Evolutionary conservation across 2,888 invertebrate genomes (phyloP).

Genomic region (Cheiracanthium punctorium): DNA sequence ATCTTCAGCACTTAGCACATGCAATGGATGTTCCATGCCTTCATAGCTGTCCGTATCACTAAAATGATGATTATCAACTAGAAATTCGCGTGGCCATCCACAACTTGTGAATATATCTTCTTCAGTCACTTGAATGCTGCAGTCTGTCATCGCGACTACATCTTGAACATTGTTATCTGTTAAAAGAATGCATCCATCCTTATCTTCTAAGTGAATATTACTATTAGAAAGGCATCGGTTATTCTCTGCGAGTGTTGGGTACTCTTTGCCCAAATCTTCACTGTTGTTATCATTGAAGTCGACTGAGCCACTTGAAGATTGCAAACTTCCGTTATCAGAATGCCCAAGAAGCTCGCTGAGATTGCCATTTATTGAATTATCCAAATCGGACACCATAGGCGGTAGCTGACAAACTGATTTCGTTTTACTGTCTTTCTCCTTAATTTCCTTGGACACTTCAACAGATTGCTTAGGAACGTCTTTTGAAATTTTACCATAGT

Average conservation of each 20-base stretch:
- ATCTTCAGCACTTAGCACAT: slow-evolving; percentile 65
- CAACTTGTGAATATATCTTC: slow-evolving; percentile 90
- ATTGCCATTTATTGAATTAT: slow-evolving; percentile 59
- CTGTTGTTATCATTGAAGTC: slow-evolving; percentile 66
- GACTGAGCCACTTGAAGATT: slow-evolving; percentile 55
- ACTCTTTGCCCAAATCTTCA: slow-evolving; percentile 25
- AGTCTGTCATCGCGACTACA: slow-evolving; percentile 88
- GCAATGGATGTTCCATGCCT: slow-evolving; percentile 82
- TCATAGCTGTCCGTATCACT: slow-evolving; percentile 82
- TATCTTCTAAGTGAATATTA: slow-evolving; percentile 40
- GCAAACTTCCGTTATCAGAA: slow-evolving; percentile 42
- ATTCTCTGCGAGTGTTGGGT: slow-evolving; percentile 15
- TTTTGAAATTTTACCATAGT: slow-evolving; percentile 35
- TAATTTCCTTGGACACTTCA: not conserved
- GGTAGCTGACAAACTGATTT: slow-evolving; percentile 16
- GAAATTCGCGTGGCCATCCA: slow-evolving; percentile 70
- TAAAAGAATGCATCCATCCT: slow-evolving; percentile 42
- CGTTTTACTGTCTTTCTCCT: slow-evolving; percentile 26
- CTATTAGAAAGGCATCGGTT: slow-evolving; percentile 46
- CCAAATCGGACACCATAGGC: slow-evolving; percentile 33
- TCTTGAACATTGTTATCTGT: slow-evolving; percentile 35
- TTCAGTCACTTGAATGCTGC: slow-evolving; percentile 89
- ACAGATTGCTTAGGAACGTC: not conserved
- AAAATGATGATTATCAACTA: slow-evolving; percentile 47
- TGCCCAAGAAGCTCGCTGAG: slow-evolving; percentile 52